A percentile compares a stretch with the other conserved stretches of the same genome.
Conservation (phyloP, 2,888 invertebrate genomes). For the Catocala sponsa region DNA sequence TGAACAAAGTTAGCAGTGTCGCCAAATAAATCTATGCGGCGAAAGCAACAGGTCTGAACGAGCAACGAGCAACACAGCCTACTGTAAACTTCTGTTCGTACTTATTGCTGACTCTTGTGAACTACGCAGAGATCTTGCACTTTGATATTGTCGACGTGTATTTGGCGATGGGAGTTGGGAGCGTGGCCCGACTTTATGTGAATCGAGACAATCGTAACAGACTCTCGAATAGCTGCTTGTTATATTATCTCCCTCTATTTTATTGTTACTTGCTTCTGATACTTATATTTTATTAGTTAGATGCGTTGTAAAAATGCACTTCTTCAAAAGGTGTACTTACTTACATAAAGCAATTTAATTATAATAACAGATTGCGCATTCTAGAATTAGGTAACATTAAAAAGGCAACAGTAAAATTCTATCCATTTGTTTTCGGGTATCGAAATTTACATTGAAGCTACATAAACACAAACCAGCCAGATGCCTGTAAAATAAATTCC, state of each 20-base stretch:
- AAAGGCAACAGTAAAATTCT: no score
- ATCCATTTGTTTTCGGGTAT: no score
- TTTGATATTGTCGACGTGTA: slow-evolving; percentile 7
- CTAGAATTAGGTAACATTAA: no score
- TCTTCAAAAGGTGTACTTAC: no score
- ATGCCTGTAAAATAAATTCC: slow-evolving; percentile 42
- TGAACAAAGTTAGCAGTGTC: slow-evolving; percentile 28
- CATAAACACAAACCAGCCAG: slow-evolving; percentile 21
- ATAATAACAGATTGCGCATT: no score
- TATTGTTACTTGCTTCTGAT: no score
- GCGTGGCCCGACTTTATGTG: neutral
- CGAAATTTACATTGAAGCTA: slow-evolving; percentile 1
- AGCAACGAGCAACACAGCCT: slow-evolving; percentile 37
- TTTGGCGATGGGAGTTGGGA: neutral
- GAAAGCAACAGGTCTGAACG: slow-evolving; percentile 48
- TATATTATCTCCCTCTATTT: no score
- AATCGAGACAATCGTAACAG: neutral
- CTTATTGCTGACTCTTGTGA: slow-evolving; percentile 15
- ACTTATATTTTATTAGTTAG: no score
- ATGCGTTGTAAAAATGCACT: no score
- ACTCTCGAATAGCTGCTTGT: no score
- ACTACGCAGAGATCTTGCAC: slow-evolving; percentile 7
- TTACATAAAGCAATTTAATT: no score
- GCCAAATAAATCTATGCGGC: slow-evolving; percentile 45
- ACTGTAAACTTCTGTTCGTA: slow-evolving; percentile 34